A percentile compares a stretch with the other conserved stretches of the same genome.
phyloP scores from a whole-genome alignment of 2,797 vertebrate genomes.

The Oreortyx pictus region DNA sequence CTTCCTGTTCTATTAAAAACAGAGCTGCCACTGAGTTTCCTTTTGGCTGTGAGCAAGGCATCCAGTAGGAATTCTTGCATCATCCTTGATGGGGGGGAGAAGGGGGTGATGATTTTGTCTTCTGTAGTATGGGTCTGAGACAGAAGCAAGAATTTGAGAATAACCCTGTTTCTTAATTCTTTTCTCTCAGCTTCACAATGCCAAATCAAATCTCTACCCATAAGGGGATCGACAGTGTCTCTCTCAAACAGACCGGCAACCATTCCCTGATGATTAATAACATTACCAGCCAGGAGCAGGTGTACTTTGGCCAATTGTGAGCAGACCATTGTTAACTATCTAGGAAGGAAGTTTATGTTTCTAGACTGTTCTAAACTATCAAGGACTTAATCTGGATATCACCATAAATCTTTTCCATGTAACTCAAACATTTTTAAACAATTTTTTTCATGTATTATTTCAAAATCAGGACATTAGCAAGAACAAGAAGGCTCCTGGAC shows the following conservation, averaged over 20 bases:
- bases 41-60: not conserved
- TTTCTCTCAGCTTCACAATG: not conserved
- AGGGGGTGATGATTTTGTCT: not conserved
- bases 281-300: rapidly evolving
- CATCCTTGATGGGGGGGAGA: not conserved
- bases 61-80: not conserved
- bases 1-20: not conserved
- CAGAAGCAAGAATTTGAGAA: not conserved
- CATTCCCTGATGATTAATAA: not conserved
- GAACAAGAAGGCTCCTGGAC: not conserved
- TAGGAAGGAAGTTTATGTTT: not conserved
- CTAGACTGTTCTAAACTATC: not conserved
- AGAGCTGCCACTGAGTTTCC: not conserved
- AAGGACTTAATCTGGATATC: not conserved
- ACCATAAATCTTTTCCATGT: not conserved
- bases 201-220: not conserved
- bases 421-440: not conserved
- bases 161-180: not conserved
- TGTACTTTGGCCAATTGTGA: not conserved
- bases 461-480: not conserved
- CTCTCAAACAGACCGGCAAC: not conserved
- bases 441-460: not conserved
- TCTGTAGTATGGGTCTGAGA: not conserved
- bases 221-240: not conserved
- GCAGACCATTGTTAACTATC: not conserved